A percentile compares a stretch with the other conserved stretches of the same genome.
Conservation (phyloP, 2,888 invertebrate species). For the Lasioglossum malachurum region DNA sequence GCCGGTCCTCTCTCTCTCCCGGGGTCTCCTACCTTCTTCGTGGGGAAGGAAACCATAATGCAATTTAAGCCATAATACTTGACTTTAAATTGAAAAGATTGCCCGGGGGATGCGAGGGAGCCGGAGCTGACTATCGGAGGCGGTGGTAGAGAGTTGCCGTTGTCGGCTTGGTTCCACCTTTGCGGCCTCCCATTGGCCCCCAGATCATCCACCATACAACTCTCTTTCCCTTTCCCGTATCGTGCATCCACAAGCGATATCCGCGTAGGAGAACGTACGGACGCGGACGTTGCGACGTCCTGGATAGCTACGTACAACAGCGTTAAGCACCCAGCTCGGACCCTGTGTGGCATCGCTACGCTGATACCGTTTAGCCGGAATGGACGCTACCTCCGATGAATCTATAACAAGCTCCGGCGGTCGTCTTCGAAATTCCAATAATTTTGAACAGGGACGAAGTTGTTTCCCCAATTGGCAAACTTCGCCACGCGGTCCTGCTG, state of each 20-base stretch:
- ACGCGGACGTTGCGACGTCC: background rate
- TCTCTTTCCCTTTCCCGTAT: background rate
- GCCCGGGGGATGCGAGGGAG: slow-evolving; percentile 84
- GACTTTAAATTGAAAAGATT: slow-evolving; percentile 85
- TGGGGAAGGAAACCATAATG: slow-evolving; percentile 83
- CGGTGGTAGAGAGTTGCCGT: slow-evolving; percentile 49
- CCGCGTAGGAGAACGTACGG: slow-evolving; percentile 20
- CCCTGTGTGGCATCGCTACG: slow-evolving; percentile 40
- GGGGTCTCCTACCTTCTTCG: slow-evolving; percentile 67
- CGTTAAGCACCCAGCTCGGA: slow-evolving; percentile 51
- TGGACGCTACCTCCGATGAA: background rate
- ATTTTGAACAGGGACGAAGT: slow-evolving; percentile 46
- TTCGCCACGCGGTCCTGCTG: slow-evolving; percentile 66
- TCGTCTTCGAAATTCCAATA: slow-evolving; percentile 38
- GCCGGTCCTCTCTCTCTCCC: slow-evolving; percentile 53
- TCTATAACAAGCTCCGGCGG: background rate
- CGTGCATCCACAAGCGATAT: slow-evolving; percentile 35
- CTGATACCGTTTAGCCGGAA: slow-evolving; percentile 54
- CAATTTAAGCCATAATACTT: slow-evolving; percentile 85
- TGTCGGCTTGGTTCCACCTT: slow-evolving; percentile 35
- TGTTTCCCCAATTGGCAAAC: slow-evolving; percentile 68
- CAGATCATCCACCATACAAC: background rate
- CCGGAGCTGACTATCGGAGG: slow-evolving; percentile 54
- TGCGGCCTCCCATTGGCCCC: slow-evolving; percentile 11
- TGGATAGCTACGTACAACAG: slow-evolving; percentile 51